phyloP scores from a whole-genome alignment of 2,797 vertebrate genomes.

The Propithecus deckenii region DNA sequence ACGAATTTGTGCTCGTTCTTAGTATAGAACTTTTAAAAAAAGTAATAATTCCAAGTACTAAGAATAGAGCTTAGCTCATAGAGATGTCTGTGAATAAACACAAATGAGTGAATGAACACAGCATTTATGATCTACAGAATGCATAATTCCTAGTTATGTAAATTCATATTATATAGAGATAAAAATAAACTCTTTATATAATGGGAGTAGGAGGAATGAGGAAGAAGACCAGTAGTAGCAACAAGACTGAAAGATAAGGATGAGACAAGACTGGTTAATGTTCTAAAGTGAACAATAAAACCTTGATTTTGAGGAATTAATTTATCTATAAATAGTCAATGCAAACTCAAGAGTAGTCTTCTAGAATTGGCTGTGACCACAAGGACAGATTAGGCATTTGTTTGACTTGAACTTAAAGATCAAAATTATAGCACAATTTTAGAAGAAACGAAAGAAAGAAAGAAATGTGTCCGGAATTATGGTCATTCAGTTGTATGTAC shows the following conservation, averaged over 20 bases:
- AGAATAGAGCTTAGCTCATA: background rate
- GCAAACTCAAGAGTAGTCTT: background rate
- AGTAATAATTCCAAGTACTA: background rate
- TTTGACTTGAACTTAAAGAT: background rate
- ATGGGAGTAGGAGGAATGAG: background rate
- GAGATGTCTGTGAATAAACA: background rate
- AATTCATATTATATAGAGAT: background rate
- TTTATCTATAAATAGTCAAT: conserved; percentile 23
- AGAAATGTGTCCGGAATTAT: background rate
- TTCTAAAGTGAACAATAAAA: background rate
- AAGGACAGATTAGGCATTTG: background rate
- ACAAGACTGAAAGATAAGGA: background rate
- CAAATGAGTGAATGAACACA: background rate
- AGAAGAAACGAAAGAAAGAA: background rate
- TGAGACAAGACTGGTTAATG: background rate
- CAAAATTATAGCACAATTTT: background rate
- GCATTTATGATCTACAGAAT: background rate
- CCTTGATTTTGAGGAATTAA: background rate
- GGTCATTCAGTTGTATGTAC: background rate
- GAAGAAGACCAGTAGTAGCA: background rate
- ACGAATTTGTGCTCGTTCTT: background rate
- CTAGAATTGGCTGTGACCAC: background rate
- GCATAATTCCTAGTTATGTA: background rate
- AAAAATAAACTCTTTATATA: background rate
- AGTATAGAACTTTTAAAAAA: background rate